Conservation (phyloP, 2,797 vertebrate species). For the Muscicapa comitata region DNA sequence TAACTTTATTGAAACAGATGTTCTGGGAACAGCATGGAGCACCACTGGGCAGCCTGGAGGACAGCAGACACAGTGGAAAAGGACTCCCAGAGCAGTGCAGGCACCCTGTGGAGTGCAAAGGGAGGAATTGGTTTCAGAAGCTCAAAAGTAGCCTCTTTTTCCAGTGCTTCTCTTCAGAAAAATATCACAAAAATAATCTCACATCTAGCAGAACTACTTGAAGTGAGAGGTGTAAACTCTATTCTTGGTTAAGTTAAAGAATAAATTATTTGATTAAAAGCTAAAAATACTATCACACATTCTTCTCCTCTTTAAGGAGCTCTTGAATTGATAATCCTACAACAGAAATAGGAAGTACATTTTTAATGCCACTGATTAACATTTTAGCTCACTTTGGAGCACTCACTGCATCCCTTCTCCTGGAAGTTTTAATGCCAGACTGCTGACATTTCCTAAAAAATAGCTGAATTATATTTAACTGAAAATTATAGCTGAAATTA, state of each 20-base stretch:
- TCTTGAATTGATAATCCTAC: background rate
- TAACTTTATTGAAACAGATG: background rate
- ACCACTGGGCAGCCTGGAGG: background rate
- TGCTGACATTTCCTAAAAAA: background rate
- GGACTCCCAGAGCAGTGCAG: background rate
- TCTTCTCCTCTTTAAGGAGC: background rate
- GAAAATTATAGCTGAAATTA: background rate
- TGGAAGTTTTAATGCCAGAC: slow-evolving; percentile 8
- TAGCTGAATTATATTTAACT: too few relatives aligned
- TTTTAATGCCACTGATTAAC: slow-evolving; percentile 14
- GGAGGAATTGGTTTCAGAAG: background rate
- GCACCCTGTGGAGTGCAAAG: too few relatives aligned
- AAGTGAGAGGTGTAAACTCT: background rate
- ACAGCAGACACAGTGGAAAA: background rate
- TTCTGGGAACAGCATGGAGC: background rate
- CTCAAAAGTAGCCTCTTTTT: background rate
- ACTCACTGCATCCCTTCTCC: background rate
- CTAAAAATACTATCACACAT: slow-evolving; percentile 14
- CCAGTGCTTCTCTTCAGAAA: background rate
- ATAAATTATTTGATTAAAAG: background rate
- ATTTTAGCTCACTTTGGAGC: background rate
- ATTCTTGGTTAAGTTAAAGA: background rate
- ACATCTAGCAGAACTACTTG: background rate
- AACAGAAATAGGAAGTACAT: background rate
- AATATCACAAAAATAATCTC: background rate